Evolutionary conservation across 2,113 vertebrate species (phyloP).

Genomic region (Xiphorhynchus elegans): DNA sequence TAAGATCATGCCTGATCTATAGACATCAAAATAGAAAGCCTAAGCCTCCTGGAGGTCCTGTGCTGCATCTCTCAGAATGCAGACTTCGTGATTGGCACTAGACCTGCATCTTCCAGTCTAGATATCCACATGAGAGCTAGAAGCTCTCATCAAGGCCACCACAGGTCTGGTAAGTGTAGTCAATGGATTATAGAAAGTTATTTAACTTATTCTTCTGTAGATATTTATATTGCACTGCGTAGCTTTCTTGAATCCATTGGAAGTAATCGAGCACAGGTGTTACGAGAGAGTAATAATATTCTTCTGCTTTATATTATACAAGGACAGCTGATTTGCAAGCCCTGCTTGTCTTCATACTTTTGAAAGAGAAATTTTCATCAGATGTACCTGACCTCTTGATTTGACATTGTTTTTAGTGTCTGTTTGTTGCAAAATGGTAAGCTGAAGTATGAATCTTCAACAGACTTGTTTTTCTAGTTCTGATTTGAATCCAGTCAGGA

Average conservation of each 20-base stretch:
- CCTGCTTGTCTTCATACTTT: neutral
- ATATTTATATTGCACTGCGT: fast-evolving
- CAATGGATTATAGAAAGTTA: neutral
- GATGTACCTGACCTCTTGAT: neutral
- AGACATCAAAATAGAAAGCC: neutral
- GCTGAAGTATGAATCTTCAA: neutral
- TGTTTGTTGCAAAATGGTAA: neutral
- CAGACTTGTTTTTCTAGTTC: neutral
- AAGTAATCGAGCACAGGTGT: neutral
- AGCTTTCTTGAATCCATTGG: neutral
- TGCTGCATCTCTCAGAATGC: neutral
- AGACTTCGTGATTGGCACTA: neutral
- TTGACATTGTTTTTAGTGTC: neutral
- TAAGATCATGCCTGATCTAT: neutral
- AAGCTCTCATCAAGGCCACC: neutral
- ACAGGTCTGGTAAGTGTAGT: neutral
- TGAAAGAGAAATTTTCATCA: neutral
- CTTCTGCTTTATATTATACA: neutral
- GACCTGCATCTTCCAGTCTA: neutral
- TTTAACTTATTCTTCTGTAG: neutral
- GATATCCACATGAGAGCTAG: neutral
- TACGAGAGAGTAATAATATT: neutral
- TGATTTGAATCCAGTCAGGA: neutral
- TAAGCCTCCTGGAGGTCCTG: neutral
- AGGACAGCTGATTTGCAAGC: neutral